Base-by-base conservation (phyloP, 2,888 invertebrate genomes). In the Proisotoma minuta region DNA sequence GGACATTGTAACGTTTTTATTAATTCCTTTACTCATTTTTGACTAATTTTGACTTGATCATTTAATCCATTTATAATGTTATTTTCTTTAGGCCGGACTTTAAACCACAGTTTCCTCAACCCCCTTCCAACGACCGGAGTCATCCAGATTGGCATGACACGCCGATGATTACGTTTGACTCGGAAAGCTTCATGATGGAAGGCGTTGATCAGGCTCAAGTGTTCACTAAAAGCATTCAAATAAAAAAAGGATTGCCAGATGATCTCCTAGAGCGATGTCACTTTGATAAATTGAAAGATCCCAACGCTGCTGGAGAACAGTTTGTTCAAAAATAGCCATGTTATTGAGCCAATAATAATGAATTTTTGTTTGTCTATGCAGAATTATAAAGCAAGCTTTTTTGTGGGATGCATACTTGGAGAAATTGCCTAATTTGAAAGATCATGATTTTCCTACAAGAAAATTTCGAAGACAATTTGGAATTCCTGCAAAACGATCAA, bases 401-500 rank as follows among this genome's bases (percentile, higher is more conserved):
- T 65, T 76, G 1, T 79, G 78, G 78, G 91, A 94, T 79, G 84
- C 89, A 22, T 84, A 89, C 75, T 89, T 91, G 77, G 81, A 86
- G 62, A 87, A 87, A 75, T 77, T 93, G 51, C 88, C 89, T 0
- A 88, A 84, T 77, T 79, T 84, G 2, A 86, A 86, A 76, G 85
- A 90, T 75, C 82, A 84, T 1, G 77, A 79, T 26, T 83, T 88
- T 72, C 89, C 90, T 8, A 85, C 86, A 23, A 87, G 81, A 77
- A 84, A 83, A 74, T 86, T 87, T 74, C 84, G 88, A 0, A 84
- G 89, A 70, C 80, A 82, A 60, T 86, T 85, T 76, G 93, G 94
- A 18, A 87, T 93, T 58, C 83, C 86, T 5, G 83, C 85, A 61
- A 78, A 79, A 54, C 83, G 88, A 75, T 83, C 82, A 78, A 86